Base-by-base conservation (phyloP, 2,113 vertebrate genomes). In the Tenebrosternarchus preto region DNA sequence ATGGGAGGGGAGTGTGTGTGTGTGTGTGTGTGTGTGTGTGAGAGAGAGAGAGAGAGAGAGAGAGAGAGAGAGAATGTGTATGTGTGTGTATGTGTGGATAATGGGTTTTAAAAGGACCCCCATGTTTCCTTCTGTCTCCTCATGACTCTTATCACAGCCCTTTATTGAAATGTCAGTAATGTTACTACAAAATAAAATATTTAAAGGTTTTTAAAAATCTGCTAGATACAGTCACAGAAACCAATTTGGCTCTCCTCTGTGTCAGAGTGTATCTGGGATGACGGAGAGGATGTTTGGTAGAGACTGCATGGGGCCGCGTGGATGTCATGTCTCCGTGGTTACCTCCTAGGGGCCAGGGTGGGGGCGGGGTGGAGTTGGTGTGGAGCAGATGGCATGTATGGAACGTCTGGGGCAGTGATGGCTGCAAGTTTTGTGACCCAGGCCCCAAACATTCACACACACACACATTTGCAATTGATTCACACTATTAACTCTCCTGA, bases 21-120 rank as follows among this genome's bases (percentile, higher is more conserved):
- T 63, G 71, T 76, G 19, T 84, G 77, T 77, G 39, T 73, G 24
- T 73, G 20, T 73, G 59, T 80, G 76, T 70, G 56, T n/a, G n/a
- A n/a, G n/a, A n/a, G n/a, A n/a, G n/a, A n/a, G n/a, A n/a, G n/a
- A n/a, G n/a, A n/a, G n/a, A n/a, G n/a, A n/a, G n/a, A n/a, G n/a
- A n/a, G n/a, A n/a, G n/a, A n/a, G n/a, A n/a, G n/a, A n/a, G n/a
- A n/a, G n/a, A n/a, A n/a, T n/a, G n/a, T 83, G 24, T 36, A 60
- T 64, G 61, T 66, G 11, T 29, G 56, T 22, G 12, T 50, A 12
- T 50, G 43, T 50, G 43, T 50, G 43, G 12, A 12, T 4, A 6
- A 36, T 36, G 8, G 11, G 8, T 46, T 46, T 46, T 12, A 8
- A 12, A 46, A 46, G 43, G 11, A 46, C 43, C 43, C 43, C 43